Percentiles rank a stretch among this genome's conserved stretches.
Conservation (phyloP, 2,113 vertebrate genomes). For the Halichoeres trimaculatus region DNA sequence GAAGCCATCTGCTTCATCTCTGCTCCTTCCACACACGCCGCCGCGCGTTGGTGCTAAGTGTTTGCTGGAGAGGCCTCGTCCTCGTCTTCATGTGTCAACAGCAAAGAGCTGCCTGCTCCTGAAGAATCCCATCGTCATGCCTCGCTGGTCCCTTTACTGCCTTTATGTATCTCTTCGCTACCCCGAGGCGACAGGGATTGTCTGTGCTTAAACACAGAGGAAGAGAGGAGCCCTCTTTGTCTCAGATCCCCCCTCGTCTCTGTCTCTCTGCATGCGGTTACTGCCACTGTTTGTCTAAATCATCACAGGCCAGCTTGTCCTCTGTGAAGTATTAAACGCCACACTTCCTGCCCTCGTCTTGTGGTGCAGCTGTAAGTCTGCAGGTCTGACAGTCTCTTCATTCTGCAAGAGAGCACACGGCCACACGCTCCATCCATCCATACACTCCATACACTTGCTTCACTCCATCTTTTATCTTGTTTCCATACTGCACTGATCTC, state of each 20-base stretch:
- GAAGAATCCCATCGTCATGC: conserved; percentile 54
- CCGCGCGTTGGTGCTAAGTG: conserved; percentile 19
- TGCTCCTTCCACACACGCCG: neutral
- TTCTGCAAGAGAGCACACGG: conserved; percentile 20
- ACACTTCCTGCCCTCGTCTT: conserved; percentile 40
- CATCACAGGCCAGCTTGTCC: conserved; percentile 63
- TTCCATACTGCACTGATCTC: neutral
- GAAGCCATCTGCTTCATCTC: neutral
- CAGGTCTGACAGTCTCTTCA: conserved; percentile 45
- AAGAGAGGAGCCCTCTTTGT: conserved; percentile 41
- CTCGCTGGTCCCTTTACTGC: conserved; percentile 57
- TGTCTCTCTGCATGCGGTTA: conserved; percentile 39
- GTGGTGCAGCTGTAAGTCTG: conserved; percentile 29
- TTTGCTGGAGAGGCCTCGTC: conserved; percentile 23
- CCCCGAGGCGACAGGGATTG: conserved; percentile 70
- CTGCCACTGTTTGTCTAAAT: conserved; percentile 68
- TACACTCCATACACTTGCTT: conserved; percentile 3
- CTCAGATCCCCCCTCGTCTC: conserved; percentile 32
- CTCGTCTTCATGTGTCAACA: conserved; percentile 32
- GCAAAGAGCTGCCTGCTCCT: conserved; percentile 37
- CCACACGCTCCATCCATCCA: conserved; percentile 3
- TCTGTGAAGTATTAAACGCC: conserved; percentile 63
- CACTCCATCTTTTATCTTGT: neutral
- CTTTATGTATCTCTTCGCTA: conserved; percentile 71
- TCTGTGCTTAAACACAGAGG: conserved; percentile 69